phyloP scores from a whole-genome alignment of 2,888 invertebrate species.

The Drymonia ruficornis region DNA sequence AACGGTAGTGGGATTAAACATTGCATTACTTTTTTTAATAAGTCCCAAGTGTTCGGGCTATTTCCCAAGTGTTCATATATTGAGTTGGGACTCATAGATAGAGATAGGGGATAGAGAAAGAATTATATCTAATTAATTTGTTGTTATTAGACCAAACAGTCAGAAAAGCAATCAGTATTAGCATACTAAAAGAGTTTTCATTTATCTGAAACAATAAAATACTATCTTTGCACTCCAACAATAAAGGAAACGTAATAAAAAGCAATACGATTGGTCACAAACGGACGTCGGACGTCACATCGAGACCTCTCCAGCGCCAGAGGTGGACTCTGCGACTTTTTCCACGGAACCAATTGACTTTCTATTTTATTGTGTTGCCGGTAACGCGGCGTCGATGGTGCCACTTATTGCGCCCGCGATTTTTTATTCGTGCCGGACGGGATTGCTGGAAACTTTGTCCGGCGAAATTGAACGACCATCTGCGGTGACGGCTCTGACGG shows the following conservation, averaged over 20 bases:
- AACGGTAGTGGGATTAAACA: background rate
- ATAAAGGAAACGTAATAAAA: conserved; percentile 33
- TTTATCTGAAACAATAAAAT: background rate
- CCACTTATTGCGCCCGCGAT: conserved; percentile 77
- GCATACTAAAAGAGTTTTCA: background rate
- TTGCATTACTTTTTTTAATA: background rate
- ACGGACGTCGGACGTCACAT: conserved; percentile 20
- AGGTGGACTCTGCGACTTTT: conserved; percentile 45
- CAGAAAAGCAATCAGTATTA: background rate
- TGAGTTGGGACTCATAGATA: no score
- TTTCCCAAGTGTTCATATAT: no score
- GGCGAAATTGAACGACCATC: conserved; percentile 59
- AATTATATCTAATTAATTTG: no score
- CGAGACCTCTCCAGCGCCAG: conserved; percentile 36
- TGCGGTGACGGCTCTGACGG: conserved; percentile 41
- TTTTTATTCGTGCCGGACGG: conserved; percentile 62
- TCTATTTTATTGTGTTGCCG: conserved; percentile 80
- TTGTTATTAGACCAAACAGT: no score
- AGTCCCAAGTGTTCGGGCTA: no score
- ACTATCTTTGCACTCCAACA: background rate
- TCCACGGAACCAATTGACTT: conserved; percentile 65
- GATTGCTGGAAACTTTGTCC: conserved; percentile 52
- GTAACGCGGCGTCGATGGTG: conserved; percentile 80
- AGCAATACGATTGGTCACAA: conserved; percentile 26
- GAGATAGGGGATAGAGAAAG: no score